These are phyloP conservation scores for Columbina picui DNA, from an alignment of 2,113 vertebrate species.

Conservation along the genomic window DNA sequence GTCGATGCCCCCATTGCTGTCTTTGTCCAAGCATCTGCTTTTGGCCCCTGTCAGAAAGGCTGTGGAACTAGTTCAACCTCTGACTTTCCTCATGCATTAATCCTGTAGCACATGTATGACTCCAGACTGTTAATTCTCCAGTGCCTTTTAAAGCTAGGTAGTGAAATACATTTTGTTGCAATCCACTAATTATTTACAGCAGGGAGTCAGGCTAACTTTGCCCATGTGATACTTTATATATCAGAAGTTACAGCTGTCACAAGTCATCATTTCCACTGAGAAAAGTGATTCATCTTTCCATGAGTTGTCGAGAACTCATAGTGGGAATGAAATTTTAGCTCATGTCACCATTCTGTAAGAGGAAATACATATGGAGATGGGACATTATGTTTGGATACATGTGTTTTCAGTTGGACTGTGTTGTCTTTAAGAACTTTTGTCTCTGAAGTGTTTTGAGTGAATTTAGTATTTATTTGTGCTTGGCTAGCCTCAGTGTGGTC, in stretches of 20 bases:
- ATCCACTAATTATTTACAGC: slow-evolving; percentile 48
- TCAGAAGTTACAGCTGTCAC: slow-evolving; percentile 52
- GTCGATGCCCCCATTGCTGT: neutral
- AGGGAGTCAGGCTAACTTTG: slow-evolving; percentile 18
- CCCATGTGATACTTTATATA: slow-evolving; percentile 12
- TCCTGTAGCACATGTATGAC: neutral
- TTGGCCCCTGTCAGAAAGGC: neutral
- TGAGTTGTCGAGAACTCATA: slow-evolving; percentile 51
- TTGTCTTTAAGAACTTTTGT: neutral
- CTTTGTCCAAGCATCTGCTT: neutral
- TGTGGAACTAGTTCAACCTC: neutral
- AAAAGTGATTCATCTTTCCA: slow-evolving; percentile 71
- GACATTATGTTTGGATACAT: neutral
- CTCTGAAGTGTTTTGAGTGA: neutral
- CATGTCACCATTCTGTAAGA: slow-evolving; percentile 57
- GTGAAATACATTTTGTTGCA: slow-evolving; percentile 54
- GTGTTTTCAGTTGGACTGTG: slow-evolving; percentile 27
- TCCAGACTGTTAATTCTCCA: neutral
- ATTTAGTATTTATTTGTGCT: neutral
- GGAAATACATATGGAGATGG: slow-evolving; percentile 21
- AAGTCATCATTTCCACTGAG: slow-evolving; percentile 71
- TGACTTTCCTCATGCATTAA: neutral
- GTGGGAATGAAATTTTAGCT: slow-evolving; percentile 62
- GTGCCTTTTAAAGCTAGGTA: neutral
- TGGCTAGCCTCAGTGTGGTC: neutral